phyloP scores from a whole-genome alignment of 1,140 invertebrate species.

The Conopomorpha cramerella region DNA sequence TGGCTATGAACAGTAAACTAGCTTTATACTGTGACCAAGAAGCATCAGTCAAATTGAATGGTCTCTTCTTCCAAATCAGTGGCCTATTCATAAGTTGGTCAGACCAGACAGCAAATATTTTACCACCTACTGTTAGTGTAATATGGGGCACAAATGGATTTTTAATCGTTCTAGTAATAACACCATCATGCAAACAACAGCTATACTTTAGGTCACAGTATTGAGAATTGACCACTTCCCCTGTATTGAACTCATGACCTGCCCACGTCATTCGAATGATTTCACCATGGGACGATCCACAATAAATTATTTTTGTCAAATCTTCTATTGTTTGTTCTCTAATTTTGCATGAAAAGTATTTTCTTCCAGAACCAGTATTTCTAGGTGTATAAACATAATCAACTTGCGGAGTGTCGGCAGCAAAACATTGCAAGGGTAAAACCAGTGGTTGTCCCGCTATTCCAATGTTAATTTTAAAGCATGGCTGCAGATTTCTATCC shows the following conservation, averaged over 20 bases:
- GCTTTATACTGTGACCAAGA: conserved; percentile 48
- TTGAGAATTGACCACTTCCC: conserved; percentile 61
- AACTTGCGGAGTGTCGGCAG: conserved; percentile 25
- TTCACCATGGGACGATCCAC: conserved; percentile 55
- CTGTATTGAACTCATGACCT: conserved; percentile 65
- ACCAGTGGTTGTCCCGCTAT: conserved; percentile 40
- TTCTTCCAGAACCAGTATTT: conserved; percentile 48
- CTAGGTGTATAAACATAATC: conserved; percentile 28
- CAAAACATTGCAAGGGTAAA: conserved; percentile 40
- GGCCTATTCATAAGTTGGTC: conserved; percentile 29
- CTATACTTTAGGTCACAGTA: conserved; percentile 43
- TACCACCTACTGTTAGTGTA: conserved; percentile 53
- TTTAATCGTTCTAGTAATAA: conserved; percentile 60
- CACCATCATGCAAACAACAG: conserved; percentile 68
- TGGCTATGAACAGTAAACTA: conserved; percentile 39
- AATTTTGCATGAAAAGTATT: conserved; percentile 38
- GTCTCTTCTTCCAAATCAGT: conserved; percentile 42
- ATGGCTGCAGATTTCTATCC: conserved; percentile 64
- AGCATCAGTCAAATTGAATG: conserved; percentile 34
- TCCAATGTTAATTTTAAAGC: conserved; percentile 59
- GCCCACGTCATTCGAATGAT: conserved; percentile 62
- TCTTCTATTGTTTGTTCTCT: conserved; percentile 35
- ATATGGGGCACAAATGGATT: conserved; percentile 61
- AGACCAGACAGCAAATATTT: conserved; percentile 50
- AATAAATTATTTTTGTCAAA: conserved; percentile 34